Evolutionary conservation across 92 coral and sea anemone genomes (phyloP).

Genomic region (Actinostola sp.): DNA sequence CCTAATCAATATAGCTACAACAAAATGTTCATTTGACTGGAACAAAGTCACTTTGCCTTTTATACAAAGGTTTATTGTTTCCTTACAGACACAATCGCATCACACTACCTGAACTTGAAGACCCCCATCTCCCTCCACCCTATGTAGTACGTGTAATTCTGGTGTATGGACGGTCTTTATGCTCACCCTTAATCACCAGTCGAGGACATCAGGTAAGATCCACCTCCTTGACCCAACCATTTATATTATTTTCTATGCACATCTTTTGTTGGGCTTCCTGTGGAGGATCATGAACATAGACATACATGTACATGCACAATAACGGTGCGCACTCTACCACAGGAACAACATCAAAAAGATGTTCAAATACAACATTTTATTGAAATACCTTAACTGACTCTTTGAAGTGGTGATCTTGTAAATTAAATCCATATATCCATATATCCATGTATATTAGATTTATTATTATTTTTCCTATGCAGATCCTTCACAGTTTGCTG

Average conservation of each 20-base stretch:
- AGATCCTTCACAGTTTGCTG: constrained; percentile 74
- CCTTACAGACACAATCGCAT: constrained; percentile 56
- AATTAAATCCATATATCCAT: no score
- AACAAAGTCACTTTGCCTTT: no score
- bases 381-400: no score
- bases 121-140: constrained; percentile 78
- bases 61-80: constrained; percentile 2
- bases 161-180: constrained; percentile 86
- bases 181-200: constrained; percentile 67
- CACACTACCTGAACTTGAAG: constrained; percentile 69
- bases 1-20: no score
- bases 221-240: neutral
- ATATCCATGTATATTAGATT: neutral
- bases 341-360: neutral
- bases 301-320: neutral
- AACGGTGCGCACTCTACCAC: neutral
- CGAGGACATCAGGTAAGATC: constrained; percentile 72
- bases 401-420: no score
- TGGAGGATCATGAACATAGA: no score
- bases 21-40: no score
- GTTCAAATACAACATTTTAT: neutral
- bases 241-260: neutral
- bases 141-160: constrained; percentile 85
- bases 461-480: neutral
- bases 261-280: no score